Evolutionary conservation across 2,888 invertebrate genomes (phyloP).

Genomic region (Calliopum simillimum): DNA sequence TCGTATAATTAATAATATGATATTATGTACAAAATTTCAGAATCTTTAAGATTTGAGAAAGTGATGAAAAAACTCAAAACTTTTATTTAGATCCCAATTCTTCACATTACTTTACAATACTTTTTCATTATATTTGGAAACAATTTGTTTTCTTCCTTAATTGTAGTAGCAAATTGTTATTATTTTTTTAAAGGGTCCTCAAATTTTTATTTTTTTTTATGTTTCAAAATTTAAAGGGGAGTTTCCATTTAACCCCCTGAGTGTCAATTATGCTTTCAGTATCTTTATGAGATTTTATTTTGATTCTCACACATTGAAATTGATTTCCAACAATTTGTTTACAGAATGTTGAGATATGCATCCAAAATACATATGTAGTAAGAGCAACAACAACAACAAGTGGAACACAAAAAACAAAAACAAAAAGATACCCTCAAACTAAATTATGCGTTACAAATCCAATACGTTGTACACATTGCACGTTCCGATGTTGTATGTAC

Average conservation of each 20-base stretch:
- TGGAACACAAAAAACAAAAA: background rate
- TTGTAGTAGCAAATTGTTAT: no score
- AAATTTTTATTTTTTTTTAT: no score
- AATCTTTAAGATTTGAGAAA: no score
- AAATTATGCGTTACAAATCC: constrained; percentile 46
- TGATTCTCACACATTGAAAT: constrained; percentile 20
- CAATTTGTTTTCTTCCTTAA: no score
- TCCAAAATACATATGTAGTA: constrained; percentile 10
- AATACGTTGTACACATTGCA: constrained; percentile 40
- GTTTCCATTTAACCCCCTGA: background rate
- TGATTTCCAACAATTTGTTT: constrained; percentile 31
- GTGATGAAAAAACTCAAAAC: no score
- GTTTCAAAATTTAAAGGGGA: background rate
- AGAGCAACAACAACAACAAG: constrained; percentile 15
- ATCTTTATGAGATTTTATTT: background rate
- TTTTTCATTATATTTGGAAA: no score
- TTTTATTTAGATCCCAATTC: no score
- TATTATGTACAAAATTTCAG: no score
- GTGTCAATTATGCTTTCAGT: background rate
- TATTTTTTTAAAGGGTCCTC: no score
- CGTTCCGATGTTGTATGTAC: constrained; percentile 11
- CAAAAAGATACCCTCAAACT: constrained; percentile 36
- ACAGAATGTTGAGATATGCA: background rate
- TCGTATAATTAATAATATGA: no score
- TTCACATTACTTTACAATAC: no score